Percentiles rank a stretch among this genome's conserved stretches.
Conservation (phyloP, 2,888 invertebrate species). For the Standfussiana lucernea region DNA sequence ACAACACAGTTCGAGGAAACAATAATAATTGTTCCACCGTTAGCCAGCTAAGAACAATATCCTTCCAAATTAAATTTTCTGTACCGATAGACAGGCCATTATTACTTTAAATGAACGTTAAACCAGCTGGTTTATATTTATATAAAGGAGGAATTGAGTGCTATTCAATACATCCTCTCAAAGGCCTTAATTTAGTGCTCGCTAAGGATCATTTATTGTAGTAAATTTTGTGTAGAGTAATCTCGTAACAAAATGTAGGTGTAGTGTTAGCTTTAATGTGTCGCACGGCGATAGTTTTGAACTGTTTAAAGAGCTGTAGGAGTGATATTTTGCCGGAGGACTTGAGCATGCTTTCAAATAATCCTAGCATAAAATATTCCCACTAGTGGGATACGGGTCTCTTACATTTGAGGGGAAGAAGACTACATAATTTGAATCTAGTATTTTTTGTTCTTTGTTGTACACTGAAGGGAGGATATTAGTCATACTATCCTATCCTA, state of each 20-base stretch:
- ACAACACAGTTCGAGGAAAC: conserved; percentile 17
- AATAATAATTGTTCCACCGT: conserved; percentile 23
- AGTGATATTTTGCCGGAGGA: not conserved
- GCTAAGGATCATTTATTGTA: conserved; percentile 52
- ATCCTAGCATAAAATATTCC: too few relatives aligned
- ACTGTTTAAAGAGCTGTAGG: not conserved
- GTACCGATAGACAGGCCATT: conserved; percentile 47
- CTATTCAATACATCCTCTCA: conserved; percentile 57
- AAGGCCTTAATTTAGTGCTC: conserved; percentile 61
- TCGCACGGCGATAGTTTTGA: not conserved
- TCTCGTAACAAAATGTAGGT: conserved; percentile 39
- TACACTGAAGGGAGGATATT: too few relatives aligned
- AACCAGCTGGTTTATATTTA: conserved; percentile 24
- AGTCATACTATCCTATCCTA: too few relatives aligned
- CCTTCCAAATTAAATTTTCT: conserved; percentile 46
- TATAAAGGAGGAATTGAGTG: conserved; percentile 41
- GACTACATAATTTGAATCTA: too few relatives aligned
- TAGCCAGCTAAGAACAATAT: conserved; percentile 18
- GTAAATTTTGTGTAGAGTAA: conserved; percentile 40
- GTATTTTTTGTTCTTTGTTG: too few relatives aligned
- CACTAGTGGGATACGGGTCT: too few relatives aligned
- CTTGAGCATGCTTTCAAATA: not conserved
- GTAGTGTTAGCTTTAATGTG: conserved; percentile 9
- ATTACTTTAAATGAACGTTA: conserved; percentile 53
- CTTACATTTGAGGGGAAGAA: too few relatives aligned